Conservation (phyloP, 1,140 invertebrate genomes). For the Drosophila funebris region DNA sequence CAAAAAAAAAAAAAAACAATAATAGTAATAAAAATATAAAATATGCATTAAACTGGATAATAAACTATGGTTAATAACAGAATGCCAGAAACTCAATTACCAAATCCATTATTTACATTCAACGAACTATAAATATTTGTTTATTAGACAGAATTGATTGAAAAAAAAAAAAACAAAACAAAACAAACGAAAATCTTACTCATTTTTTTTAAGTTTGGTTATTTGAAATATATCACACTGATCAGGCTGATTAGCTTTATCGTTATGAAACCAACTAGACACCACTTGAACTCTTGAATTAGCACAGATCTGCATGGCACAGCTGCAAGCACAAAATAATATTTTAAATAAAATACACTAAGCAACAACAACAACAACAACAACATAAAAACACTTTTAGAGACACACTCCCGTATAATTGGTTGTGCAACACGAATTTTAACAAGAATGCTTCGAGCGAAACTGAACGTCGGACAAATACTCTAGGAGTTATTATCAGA, state of each 20-base stretch:
- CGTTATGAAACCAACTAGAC: too few relatives aligned
- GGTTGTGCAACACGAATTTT: constrained; percentile 15
- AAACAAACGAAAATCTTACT: not conserved
- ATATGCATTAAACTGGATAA: constrained; percentile 11
- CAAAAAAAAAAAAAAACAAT: too few relatives aligned
- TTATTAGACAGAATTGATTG: constrained; percentile 6
- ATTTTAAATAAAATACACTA: too few relatives aligned
- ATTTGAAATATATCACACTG: not conserved
- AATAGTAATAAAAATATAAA: too few relatives aligned
- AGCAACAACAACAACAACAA: not conserved
- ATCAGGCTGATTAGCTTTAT: not conserved
- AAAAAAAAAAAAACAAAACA: not conserved
- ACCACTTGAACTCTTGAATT: constrained; percentile 14
- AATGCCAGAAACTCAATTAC: constrained; percentile 21
- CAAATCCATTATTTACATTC: constrained; percentile 19
- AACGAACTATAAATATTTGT: not conserved
- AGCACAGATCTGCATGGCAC: constrained; percentile 15
- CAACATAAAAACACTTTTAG: constrained; percentile 23
- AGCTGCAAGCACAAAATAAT: not conserved
- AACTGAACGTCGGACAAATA: not conserved
- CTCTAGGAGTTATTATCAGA: not conserved
- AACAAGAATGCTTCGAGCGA: not conserved
- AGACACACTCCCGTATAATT: constrained; percentile 14
- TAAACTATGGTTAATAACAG: constrained; percentile 8
- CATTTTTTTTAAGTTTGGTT: not conserved